Evolutionary conservation across 1,140 invertebrate species (phyloP).

Genomic region (Rhagoletis pomonella): DNA sequence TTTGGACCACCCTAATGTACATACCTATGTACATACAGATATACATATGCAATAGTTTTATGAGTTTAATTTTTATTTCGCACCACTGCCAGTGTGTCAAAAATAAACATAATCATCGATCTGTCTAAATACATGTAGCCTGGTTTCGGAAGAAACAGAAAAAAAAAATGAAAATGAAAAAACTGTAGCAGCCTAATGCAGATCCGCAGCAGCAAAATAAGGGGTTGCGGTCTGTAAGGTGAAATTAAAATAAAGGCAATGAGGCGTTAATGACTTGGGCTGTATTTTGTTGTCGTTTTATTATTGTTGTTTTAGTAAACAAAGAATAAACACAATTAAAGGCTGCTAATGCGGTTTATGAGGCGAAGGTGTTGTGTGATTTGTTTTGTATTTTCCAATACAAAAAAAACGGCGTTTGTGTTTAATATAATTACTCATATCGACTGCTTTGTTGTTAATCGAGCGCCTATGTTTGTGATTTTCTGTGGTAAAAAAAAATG

Average conservation of each 20-base stretch:
- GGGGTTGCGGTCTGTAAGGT: not conserved
- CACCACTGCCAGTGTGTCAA: not conserved
- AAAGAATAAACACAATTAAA: not conserved
- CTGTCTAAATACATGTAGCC: not conserved
- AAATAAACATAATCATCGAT: constrained; percentile 13
- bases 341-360: not conserved
- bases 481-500: too few species aligned
- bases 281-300: not conserved
- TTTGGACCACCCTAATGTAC: not conserved
- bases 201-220: not conserved
- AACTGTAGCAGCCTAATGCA: not conserved
- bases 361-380: not conserved
- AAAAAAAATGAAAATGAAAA: not conserved
- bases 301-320: not conserved
- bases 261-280: not conserved
- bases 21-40: not conserved
- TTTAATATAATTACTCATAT: constrained; percentile 37
- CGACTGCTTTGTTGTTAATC: not conserved
- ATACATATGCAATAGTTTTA: constrained; percentile 20
- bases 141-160: not conserved
- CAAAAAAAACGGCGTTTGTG: not conserved
- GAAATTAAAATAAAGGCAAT: not conserved
- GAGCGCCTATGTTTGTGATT: not conserved
- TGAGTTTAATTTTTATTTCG: not conserved
- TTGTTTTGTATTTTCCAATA: not conserved